Base-by-base conservation (phyloP, 2,113 vertebrate species). In the Phyllopteryx taeniolatus region DNA sequence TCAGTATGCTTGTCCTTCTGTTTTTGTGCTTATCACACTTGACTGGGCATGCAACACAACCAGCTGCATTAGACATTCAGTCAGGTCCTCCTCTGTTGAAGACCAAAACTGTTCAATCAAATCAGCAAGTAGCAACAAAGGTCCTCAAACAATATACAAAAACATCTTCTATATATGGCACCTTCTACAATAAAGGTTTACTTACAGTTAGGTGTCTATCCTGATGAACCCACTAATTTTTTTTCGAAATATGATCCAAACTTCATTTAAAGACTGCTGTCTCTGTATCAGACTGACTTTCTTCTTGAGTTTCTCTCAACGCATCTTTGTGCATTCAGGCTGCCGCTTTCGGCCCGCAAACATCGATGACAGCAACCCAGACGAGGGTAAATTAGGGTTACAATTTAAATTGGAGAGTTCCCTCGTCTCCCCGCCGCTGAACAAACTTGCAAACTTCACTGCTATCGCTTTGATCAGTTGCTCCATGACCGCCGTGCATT, bases 401-500 rank as follows among this genome's bases (percentile, higher is more conserved):
- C 17, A 0, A 11, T 72, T 70, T 66, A 14, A 76, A 79, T 57
- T 71, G 35, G 22, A 0, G 6, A 27, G 39, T 78, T 78, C 69
- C 71, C 77, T 77, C 64, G 71, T 78, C 71, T 81, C 73, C 64
- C 71, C 56, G 76, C 57, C 14, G 6, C 67, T 42, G 67, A 84
- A 71, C 67, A 74, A 80, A 80, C 71, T 72, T 22, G 3, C 39
- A 27, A 31, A 72, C 65, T 59, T 60, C 44, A 5, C 62, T 22
- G n/a, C 67, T 47, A 2, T 1, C 17, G 27, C 73, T 87, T 83
- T 85, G 74, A 77, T 79, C 70, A 83, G 70, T 65, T 44, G 22
- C 39, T 70, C 78, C 65, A 83, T 81, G 76, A 79, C 72, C 67
- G 68, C 43, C 79, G 60, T 67, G 67, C 67, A 64, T 70, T 85